Conservation (phyloP, 2,888 invertebrate genomes). For the Synergus itoensis region DNA sequence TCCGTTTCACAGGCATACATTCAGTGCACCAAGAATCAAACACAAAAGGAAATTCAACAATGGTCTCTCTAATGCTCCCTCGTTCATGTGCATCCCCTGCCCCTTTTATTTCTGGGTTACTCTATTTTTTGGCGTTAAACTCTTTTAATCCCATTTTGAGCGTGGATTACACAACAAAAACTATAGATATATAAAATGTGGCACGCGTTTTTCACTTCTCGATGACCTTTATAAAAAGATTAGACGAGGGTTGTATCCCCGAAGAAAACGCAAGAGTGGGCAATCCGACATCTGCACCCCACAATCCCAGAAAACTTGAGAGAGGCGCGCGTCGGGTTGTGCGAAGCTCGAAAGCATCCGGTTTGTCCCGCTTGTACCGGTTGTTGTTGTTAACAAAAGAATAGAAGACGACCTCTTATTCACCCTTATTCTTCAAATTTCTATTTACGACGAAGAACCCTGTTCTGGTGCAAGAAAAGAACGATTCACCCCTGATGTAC, state of each 20-base stretch:
- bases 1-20: conserved; percentile 21
- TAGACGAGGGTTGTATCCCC: conserved; percentile 8
- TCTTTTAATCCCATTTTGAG: conserved; percentile 19
- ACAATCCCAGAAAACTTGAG: conserved; percentile 2
- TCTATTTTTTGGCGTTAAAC: conserved; percentile 21
- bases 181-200: background rate
- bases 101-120: conserved; percentile 27
- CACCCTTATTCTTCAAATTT: conserved; percentile 27
- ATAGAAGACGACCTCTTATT: conserved; percentile 28
- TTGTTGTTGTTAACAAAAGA: conserved; percentile 27
- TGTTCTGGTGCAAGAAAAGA: conserved; percentile 30
- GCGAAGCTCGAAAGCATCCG: conserved; percentile 26
- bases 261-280: conserved; percentile 3
- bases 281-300: conserved; percentile 28
- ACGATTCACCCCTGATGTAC: conserved; percentile 26
- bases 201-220: conserved; percentile 30
- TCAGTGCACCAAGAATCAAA: background rate
- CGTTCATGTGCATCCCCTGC: background rate
- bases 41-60: conserved; percentile 29
- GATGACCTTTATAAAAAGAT: conserved; percentile 5
- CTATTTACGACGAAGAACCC: conserved; percentile 16
- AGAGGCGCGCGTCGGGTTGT: conserved; percentile 11
- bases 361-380: conserved; percentile 26
- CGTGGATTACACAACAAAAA: conserved; percentile 5
- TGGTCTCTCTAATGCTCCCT: conserved; percentile 30